Evolutionary conservation across 2,113 vertebrate genomes (phyloP), one percentile per base, ranked within the genome.

Genomic region (Mormyrus iriodes): DNA sequence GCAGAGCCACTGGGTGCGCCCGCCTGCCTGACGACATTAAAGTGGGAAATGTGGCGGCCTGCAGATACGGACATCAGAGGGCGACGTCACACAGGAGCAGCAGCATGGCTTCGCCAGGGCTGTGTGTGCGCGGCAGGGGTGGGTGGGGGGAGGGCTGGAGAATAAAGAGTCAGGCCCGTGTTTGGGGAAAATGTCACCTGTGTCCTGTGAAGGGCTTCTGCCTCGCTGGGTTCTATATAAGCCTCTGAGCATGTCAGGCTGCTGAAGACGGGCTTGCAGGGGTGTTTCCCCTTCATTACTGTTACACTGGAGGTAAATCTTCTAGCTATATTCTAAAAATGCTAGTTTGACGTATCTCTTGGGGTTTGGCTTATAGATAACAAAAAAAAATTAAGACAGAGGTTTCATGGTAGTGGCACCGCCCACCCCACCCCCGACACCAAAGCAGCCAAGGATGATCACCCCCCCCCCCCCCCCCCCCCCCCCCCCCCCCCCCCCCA

Each of bases 21-120:
- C 92, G 93, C 92, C 94, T 94, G 92, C 92, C 73, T 39, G 94
- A 92, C 94, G 5, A 96, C 95, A 96, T 96, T 92, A 97, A 97
- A 97, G 97, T 96, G 92, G 96, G 73, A 97, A 97, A 97, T 96
- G 95, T 98, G 97, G 94, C 95, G 90, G 94, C 91, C 90, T 94
- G 92, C 93, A 97, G 96, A 98, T 97, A 98, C 93, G 91, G 92
- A 90, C 92, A 93, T 94, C 94, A 95, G 91, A 94, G 92, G 90
- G 90, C 90, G 82, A 88, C 88, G 73, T 86, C 10, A 55, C 13
- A 58, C 48, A n/a, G 53, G 19, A 27, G 12, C 8, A 27, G 31
- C 88, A 35, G 87, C 84, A 73, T 3, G n/a, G 21, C 12, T 19
- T 69, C 0, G 8, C 21, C 42, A 12, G 1, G 3, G 12, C 19